Conservation (phyloP, 2,888 invertebrate genomes). For the Eristalis pertinax region DNA sequence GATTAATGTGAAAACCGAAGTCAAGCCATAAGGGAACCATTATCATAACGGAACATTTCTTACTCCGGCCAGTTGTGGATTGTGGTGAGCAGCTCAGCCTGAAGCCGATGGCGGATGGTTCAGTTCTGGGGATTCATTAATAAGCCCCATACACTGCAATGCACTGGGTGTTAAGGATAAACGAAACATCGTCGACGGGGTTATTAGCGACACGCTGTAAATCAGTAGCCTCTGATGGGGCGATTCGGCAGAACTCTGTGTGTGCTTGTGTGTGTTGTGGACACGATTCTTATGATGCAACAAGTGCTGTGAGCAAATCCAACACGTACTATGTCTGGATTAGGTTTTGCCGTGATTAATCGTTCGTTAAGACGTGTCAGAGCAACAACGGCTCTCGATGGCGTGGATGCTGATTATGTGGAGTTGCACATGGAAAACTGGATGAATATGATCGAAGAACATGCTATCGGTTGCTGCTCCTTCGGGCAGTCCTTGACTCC, state of each 20-base stretch:
- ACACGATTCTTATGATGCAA: background rate
- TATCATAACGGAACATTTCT: slow-evolving; percentile 64
- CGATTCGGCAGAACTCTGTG: background rate
- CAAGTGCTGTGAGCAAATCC: background rate
- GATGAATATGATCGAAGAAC: too few species aligned
- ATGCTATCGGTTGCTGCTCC: too few species aligned
- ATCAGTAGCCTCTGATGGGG: background rate
- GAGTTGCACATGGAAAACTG: too few species aligned
- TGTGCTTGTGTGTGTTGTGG: background rate
- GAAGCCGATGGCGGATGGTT: background rate
- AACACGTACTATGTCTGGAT: background rate
- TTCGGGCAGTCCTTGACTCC: too few species aligned
- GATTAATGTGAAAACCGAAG: slow-evolving; percentile 63
- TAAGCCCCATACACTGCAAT: background rate
- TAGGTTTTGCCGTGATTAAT: background rate
- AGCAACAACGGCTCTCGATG: background rate
- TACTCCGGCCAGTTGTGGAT: too few species aligned
- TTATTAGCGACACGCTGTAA: background rate
- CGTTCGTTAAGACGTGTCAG: background rate
- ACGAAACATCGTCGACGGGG: background rate
- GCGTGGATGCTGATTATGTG: too few species aligned
- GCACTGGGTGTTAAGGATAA: background rate
- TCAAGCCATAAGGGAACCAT: slow-evolving; percentile 51
- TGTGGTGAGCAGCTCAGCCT: background rate
- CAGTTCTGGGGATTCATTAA: background rate